A percentile compares a stretch with the other conserved stretches of the same genome.
These are phyloP conservation scores for Metalampra italica DNA, from an alignment of 2,888 invertebrate genomes.

Conservation along the genomic window DNA sequence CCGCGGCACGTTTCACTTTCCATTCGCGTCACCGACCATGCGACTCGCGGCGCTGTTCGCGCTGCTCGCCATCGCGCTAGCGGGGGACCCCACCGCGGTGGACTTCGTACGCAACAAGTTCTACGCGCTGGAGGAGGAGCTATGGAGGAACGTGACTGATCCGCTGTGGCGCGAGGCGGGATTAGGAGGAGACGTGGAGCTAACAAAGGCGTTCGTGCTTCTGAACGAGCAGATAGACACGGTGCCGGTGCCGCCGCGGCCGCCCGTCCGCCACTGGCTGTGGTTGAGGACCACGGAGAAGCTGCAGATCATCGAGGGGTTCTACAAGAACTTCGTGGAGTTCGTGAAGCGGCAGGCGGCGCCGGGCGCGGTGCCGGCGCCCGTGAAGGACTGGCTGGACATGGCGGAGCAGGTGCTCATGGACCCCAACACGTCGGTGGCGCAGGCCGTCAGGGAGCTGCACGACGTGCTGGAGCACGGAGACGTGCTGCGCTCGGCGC, in stretches of 20 bases:
- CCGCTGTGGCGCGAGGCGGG: constrained; percentile 53
- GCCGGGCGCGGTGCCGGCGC: constrained; percentile 57
- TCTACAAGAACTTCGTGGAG: constrained; percentile 83
- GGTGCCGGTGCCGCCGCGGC: constrained; percentile 41
- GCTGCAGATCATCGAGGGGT: constrained; percentile 79
- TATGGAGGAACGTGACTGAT: constrained; percentile 67
- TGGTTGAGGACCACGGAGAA: constrained; percentile 82
- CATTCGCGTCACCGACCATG: constrained; percentile 41
- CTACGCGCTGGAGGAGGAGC: constrained; percentile 74
- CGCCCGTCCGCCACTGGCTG: constrained; percentile 71
- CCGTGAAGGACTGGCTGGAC: constrained; percentile 74
- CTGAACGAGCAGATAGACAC: constrained; percentile 74
- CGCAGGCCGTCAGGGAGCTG: constrained; percentile 77
- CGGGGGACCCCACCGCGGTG: constrained; percentile 60
- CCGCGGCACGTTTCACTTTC: constrained; percentile 15
- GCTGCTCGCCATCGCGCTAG: constrained; percentile 32
- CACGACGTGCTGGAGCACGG: constrained; percentile 80
- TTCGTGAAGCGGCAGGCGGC: constrained; percentile 70
- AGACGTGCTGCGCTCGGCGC: constrained; percentile 81
- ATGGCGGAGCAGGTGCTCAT: constrained; percentile 81
- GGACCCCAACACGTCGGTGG: constrained; percentile 79
- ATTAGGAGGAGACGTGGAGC: constrained; percentile 71
- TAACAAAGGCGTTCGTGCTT: constrained; percentile 77
- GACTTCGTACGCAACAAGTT: constrained; percentile 80
- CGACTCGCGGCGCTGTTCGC: constrained; percentile 50